phyloP scores from a whole-genome alignment of 2,113 vertebrate genomes.

The Ptilorrhoa leucosticta region DNA sequence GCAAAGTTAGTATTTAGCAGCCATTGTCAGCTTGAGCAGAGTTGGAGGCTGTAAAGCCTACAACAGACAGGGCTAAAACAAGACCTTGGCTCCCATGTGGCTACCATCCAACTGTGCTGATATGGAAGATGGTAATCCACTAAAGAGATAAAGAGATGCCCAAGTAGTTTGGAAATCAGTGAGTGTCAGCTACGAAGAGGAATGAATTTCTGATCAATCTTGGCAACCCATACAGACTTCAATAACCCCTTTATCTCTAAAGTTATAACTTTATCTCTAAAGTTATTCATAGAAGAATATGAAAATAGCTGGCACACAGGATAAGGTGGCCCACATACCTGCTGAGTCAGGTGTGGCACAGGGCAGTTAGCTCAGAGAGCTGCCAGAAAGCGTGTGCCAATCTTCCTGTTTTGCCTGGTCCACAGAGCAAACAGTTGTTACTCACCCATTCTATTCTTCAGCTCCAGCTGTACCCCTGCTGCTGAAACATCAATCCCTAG shows the following conservation, averaged over 20 bases:
- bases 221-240: background rate
- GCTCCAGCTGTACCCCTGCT: accelerated
- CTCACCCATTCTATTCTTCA: background rate
- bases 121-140: background rate
- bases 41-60: background rate
- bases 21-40: background rate
- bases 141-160: background rate
- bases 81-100: accelerated
- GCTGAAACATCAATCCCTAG: background rate
- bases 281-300: background rate
- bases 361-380: background rate
- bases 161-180: background rate
- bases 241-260: background rate
- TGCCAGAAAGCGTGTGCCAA: background rate
- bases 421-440: background rate
- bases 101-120: background rate
- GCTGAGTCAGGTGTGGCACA: background rate
- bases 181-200: background rate
- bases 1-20: background rate
- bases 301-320: background rate
- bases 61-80: background rate
- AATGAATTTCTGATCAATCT: background rate
- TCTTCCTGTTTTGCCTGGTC: background rate
- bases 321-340: background rate
- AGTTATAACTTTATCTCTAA: background rate